Percentiles rank a stretch among this genome's conserved stretches.
These are phyloP conservation scores for Sebastes oblongus DNA, from an alignment of 2,797 vertebrate genomes.

Conservation along the genomic window DNA sequence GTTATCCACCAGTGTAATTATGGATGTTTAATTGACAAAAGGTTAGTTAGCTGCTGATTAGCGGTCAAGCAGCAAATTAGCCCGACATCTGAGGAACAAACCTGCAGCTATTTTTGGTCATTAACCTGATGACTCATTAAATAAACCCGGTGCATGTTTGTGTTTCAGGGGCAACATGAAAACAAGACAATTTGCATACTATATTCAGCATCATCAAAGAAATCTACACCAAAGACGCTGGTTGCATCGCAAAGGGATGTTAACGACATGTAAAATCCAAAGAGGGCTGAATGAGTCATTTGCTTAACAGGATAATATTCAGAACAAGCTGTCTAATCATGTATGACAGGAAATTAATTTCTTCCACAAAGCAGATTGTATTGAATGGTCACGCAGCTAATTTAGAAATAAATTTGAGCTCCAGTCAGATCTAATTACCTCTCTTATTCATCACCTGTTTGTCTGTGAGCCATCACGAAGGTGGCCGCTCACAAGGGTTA, in stretches of 20 bases:
- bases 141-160: background rate
- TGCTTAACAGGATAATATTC: conserved; percentile 39
- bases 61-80: conserved; percentile 33
- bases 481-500: conserved; percentile 38
- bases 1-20: conserved; percentile 33
- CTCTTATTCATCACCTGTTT: conserved; percentile 65
- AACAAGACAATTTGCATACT: conserved; percentile 1
- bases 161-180: conserved; percentile 2
- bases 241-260: background rate
- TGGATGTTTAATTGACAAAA: conserved; percentile 25
- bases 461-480: conserved; percentile 29
- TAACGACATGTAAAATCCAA: conserved; percentile 38
- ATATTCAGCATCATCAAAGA: background rate
- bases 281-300: conserved; percentile 37
- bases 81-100: conserved; percentile 8
- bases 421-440: conserved; percentile 63
- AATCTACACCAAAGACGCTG: background rate
- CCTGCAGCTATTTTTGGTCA: conserved; percentile 17
- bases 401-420: conserved; percentile 48
- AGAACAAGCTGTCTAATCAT: conserved; percentile 63
- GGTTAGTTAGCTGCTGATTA: conserved; percentile 27
- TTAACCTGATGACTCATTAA: conserved; percentile 33
- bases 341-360: conserved; percentile 70
- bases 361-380: conserved; percentile 40
- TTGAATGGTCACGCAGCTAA: conserved; percentile 31